phyloP scores from a whole-genome alignment of 2,888 invertebrate genomes.

The Galerucella pusilla region DNA sequence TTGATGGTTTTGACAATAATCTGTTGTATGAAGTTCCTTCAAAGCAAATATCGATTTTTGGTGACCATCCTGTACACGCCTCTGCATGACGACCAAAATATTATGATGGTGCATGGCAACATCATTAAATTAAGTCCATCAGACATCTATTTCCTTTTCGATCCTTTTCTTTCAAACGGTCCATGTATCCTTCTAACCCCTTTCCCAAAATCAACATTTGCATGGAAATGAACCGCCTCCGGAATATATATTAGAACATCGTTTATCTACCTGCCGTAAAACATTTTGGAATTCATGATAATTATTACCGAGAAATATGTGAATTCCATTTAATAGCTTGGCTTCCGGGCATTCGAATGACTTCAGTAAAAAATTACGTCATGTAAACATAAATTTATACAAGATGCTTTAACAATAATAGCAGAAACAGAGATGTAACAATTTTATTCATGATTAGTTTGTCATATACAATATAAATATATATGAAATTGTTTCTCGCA shows the following conservation, averaged over 20 bases:
- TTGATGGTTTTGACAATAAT: no score
- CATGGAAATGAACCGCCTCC: constrained; percentile 49
- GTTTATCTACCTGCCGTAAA: constrained; percentile 42
- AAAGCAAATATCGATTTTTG: not conserved
- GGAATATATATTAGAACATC: constrained; percentile 43
- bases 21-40: no score
- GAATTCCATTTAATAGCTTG: constrained; percentile 26
- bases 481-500: no score
- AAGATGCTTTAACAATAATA: not conserved
- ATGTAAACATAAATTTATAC: not conserved
- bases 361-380: constrained; percentile 19
- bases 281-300: constrained; percentile 37
- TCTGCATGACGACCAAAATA: constrained; percentile 33
- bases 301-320: constrained; percentile 39
- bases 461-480: no score
- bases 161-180: constrained; percentile 34
- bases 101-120: constrained; percentile 31
- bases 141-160: constrained; percentile 53
- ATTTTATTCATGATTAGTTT: no score
- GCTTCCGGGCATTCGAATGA: constrained; percentile 27
- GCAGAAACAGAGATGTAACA: no score
- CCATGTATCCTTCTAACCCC: constrained; percentile 27
- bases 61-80: constrained; percentile 11
- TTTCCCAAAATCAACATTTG: constrained; percentile 50
- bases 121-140: constrained; percentile 51